These are phyloP conservation scores for Halocynthia roretzi DNA, from an alignment of 23 tunicate genomes.

Conservation along the genomic window DNA sequence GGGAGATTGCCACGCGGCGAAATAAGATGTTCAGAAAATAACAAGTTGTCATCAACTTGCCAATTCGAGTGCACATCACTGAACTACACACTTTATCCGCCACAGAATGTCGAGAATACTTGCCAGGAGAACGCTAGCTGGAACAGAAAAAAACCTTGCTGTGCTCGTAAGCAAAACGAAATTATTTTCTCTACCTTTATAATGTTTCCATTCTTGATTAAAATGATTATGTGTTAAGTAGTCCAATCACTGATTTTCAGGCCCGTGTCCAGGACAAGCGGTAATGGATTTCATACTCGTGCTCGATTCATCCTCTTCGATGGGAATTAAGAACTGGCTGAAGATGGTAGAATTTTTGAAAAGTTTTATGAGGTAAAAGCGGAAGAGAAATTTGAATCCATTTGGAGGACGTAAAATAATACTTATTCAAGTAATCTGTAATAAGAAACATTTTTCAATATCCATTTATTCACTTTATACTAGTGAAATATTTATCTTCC, in stretches of 20 bases:
- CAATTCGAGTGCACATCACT: background rate
- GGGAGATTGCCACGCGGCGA: background rate
- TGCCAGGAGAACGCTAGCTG: slow-evolving; percentile 39
- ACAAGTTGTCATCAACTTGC: background rate
- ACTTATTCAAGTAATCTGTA: background rate
- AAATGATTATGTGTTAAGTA: no score
- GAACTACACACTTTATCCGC: slow-evolving; percentile 6
- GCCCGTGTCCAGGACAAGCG: slow-evolving; percentile 52
- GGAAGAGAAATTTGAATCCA: no score
- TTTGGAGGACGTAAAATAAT: background rate
- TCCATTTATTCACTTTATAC: background rate
- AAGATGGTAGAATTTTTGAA: slow-evolving; percentile 38
- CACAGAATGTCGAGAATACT: background rate
- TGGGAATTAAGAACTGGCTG: slow-evolving; percentile 53
- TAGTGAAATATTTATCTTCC: background rate
- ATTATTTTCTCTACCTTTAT: background rate
- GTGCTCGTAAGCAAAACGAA: slow-evolving; percentile 43
- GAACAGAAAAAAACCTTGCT: slow-evolving; percentile 48
- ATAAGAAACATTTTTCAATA: background rate
- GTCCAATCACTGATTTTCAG: slow-evolving; percentile 1
- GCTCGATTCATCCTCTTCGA: slow-evolving; percentile 69
- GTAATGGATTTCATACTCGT: slow-evolving; percentile 66
- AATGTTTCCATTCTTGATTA: background rate
- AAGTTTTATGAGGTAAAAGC: slow-evolving; percentile 31
- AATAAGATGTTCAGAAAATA: background rate